Base-by-base conservation (phyloP, 2,888 invertebrate species). In the Myathropa florea region DNA sequence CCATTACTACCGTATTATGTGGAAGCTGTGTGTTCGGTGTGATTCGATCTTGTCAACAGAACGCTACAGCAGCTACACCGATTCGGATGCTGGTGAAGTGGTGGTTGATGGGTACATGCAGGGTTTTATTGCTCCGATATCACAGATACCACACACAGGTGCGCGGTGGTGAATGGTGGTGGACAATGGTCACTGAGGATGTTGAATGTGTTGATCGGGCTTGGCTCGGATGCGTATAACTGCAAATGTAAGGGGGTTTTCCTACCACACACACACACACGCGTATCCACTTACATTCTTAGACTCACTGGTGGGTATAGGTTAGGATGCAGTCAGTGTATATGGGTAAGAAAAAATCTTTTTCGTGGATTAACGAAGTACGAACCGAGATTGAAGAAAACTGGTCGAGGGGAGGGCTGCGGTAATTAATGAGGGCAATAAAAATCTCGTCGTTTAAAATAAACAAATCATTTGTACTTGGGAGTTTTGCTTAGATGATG, bases 351-450 rank as follows among this genome's bases (percentile, higher is more conserved):
- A 46, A 18, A 18, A 18, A 6, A 67, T 76, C 24, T 68, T 70
- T 82, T 77, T 82, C 67, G 83, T 86, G 75, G 71, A 86, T 85
- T 85, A 82, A 85, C 85, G 60, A 77, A 82, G 85, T 78, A 86
- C 57, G 73, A 82, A 75, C 64, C 39, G 28, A 73, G 72, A 78
- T 78, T 82, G 72, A 82, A 67, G 53, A 33, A 61, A 55, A 26
- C 39, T 61, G 73, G 78, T 89, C 88, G 65, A 86, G 79, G 61
- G 76, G 83, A 68, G 83, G 86, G 84, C 89, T 90, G 89, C 88
- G 89, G 92, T 91, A 91, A 91, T 91, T 91, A 91, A 91, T 91
- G 91, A 91, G 89, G 89, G 90, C 90, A 91, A 91, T 91, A 91
- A 91, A 92, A 92, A 90, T 92, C 83, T 82, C 75, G 71, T 83